These are phyloP conservation scores for Circaetus gallicus DNA, from an alignment of 2,113 vertebrate genomes.

Conservation along the genomic window DNA sequence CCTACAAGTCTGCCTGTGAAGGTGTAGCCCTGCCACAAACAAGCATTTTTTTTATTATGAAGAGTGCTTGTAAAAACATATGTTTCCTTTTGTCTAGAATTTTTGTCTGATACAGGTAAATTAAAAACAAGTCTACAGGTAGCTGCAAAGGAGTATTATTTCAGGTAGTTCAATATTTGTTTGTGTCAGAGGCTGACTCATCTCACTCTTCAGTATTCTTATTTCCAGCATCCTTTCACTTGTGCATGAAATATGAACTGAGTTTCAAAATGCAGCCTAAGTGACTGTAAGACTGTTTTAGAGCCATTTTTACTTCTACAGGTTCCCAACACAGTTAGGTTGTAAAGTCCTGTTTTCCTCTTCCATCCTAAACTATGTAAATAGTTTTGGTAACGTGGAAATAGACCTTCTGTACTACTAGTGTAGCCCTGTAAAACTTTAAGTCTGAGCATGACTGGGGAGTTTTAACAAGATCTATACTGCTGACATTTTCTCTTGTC, in stretches of 20 bases:
- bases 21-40: background rate
- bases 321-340: background rate
- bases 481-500: background rate
- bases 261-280: background rate
- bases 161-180: background rate
- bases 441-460: background rate
- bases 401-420: background rate
- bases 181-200: background rate
- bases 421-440: background rate
- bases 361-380: background rate
- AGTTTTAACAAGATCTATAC: background rate
- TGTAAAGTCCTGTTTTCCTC: background rate
- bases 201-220: background rate
- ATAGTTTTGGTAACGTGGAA: background rate
- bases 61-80: background rate
- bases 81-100: background rate
- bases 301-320: background rate
- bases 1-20: background rate
- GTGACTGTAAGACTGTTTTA: background rate
- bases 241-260: background rate
- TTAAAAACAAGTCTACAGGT: background rate
- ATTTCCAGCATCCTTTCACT: background rate
- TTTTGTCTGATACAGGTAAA: background rate
- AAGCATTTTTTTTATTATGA: background rate
- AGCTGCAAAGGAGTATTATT: background rate